Percentiles rank a stretch among this genome's conserved stretches.
Evolutionary conservation across 2,113 vertebrate species (phyloP).

Genomic region (Pachycephala philippinensis): DNA sequence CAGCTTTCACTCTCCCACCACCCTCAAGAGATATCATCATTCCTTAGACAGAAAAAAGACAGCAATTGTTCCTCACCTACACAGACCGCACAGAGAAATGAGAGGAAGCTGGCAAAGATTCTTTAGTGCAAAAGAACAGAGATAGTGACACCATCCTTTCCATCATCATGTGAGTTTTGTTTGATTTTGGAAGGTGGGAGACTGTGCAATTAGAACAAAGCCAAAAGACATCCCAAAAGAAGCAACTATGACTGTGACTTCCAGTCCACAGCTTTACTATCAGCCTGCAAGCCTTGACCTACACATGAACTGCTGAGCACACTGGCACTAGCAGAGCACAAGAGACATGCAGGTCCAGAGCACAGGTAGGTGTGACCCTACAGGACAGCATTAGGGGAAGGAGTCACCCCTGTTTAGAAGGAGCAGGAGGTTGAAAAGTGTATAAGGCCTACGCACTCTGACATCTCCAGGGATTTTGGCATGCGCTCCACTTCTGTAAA

Average conservation of each 20-base stretch:
- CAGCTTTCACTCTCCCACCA: background rate
- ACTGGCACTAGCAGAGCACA: background rate
- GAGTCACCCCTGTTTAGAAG: background rate
- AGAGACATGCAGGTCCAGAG: background rate
- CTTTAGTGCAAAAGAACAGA: background rate
- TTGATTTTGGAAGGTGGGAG: background rate
- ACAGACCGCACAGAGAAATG: background rate
- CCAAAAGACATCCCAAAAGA: background rate
- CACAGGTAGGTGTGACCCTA: background rate
- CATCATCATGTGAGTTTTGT: background rate
- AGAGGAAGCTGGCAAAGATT: background rate
- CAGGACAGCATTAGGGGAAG: background rate
- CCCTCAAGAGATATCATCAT: background rate
- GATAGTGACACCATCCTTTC: background rate
- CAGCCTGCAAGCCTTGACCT: background rate
- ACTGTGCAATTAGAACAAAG: background rate
- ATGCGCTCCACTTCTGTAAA: slow-evolving; percentile 87
- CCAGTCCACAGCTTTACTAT: background rate
- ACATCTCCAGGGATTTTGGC: slow-evolving; percentile 86
- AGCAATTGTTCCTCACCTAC: background rate
- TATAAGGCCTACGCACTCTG: slow-evolving; percentile 78
- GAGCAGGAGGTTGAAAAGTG: background rate
- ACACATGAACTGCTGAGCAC: background rate
- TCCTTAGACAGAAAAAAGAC: background rate
- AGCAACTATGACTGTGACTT: background rate